Evolutionary conservation across 2,888 invertebrate species (phyloP), one percentile per base, ranked within the genome.

Genomic region (Andrena camellia): DNA sequence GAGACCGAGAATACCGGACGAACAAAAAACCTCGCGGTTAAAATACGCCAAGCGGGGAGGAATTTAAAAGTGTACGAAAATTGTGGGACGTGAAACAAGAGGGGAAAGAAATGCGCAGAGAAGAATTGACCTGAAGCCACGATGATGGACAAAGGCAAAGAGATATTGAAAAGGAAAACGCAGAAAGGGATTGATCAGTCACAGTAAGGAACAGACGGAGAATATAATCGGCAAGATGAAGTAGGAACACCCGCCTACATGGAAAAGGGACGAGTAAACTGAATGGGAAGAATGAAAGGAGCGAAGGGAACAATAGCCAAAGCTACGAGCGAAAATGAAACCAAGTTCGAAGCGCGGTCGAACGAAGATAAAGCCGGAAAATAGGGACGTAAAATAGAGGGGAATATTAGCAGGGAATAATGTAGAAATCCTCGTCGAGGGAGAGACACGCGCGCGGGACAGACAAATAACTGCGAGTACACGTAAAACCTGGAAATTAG

Each of bases 291-390:
- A 54, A 60, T 29, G 62, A 69, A 62, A 75, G 64, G 54, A 57
- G 33, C 59, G 60, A 62, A 33, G 52, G 69, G 29, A 70, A 73
- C 59, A 64, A 71, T 69, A 31, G 70, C 48, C 48, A 13, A 60
- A 31, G n/a, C 31, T 29, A 48, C 35, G 20, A 63, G 31, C 31
- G n/a, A 62, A 52, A 72, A 63, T 42, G 31, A 23, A 72, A 72
- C 62, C 48, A 29, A 71, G 70, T 60, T 57, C n/a, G 33, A 23
- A 50, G 60, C 33, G 7, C 20, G 31, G 52, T 17, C 50, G 48
- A 35, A 54, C 3, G 54, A 50, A 66, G 48, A 42, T 10, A 50
- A 7, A 66, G 20, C 26, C 64, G 23, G 35, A 2, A 59, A 54
- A 33, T 13, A 3, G 50, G 33, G 33, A 2, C 20, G 13, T n/a